Evolutionary conservation across 2,797 vertebrate species (phyloP), one percentile per base, ranked within the genome.

Genomic region (Pristis pectinata): DNA sequence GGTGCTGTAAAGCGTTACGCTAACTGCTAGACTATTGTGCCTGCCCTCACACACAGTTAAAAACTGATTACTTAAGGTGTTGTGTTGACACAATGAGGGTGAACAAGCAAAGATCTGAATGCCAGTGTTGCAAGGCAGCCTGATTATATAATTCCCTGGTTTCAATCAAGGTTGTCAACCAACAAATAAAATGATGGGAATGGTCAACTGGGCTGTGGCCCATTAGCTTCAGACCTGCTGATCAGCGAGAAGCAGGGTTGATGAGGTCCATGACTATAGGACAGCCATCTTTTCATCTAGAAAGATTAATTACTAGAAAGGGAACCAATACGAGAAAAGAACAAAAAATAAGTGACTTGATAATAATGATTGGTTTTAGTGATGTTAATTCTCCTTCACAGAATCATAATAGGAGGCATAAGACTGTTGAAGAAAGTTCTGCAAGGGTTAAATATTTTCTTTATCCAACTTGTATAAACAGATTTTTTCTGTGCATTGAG

Each of bases 391-490:
- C 87, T 19, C n/a, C 34, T 22, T 61, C 56, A 7, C 34, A 67
- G 34, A 91, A 41, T 22, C 59, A 67, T 37, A 37, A 41, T 0
- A 64, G 34, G 9, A 4, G n/a, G 19, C 59, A 24, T 27, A 22
- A 67, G 13, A 34, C 53, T 11, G 4, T 22, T 11, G n/a, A 0
- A 67, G 64, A 76, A 74, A 70, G 37, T 24, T 67, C 24, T 93
- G 61, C 2, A 93, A 94, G 92, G 44, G 92, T 94, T 94, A 94
- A 76, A 94, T 34, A 74, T 72, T 94, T 72, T 34, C 44, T 72
- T 53, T 72, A 94, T 76, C 92, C 44, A 13, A 94, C 24, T 94
- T 94, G 92, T 76, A 94, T 76, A 94, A 76, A 94, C 92, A 94
- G 70, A 72, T 49, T 53, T 56, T 92, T 76, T 34, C 41, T 76